Conservation (phyloP, 2,113 vertebrate genomes). For the Silurus asotus region DNA sequence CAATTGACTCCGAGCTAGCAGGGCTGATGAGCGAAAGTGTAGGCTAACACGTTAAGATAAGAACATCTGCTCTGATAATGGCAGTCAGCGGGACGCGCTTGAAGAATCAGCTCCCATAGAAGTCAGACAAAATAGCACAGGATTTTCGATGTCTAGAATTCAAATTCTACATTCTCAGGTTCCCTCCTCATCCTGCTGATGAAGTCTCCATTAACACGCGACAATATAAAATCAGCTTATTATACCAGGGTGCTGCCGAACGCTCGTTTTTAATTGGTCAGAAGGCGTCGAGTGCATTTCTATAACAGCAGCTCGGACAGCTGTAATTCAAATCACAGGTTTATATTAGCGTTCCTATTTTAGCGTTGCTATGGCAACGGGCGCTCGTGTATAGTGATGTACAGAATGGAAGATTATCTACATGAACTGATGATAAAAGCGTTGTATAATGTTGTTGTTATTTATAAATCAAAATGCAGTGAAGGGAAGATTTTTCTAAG, state of each 20-base stretch:
- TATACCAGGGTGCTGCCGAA: not conserved
- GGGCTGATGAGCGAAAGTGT: constrained; percentile 33
- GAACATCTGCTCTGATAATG: constrained; percentile 51
- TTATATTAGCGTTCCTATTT: not conserved
- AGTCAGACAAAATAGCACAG: constrained; percentile 28
- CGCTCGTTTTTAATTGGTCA: not conserved
- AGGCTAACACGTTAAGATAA: constrained; percentile 36
- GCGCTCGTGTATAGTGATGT: not conserved
- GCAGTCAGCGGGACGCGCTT: constrained; percentile 25
- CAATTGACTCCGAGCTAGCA: constrained; percentile 15
- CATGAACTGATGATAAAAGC: not conserved
- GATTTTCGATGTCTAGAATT: constrained; percentile 13
- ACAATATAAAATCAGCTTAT: not conserved
- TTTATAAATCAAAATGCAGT: not conserved
- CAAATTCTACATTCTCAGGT: not conserved
- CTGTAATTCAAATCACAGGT: not conserved
- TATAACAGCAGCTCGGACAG: not conserved
- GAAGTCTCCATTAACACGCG: not conserved
- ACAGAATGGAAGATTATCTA: not conserved
- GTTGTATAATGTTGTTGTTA: not conserved
- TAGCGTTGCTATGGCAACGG: not conserved
- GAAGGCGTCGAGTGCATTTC: not conserved
- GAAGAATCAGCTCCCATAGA: constrained; percentile 36
- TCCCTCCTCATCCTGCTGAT: not conserved
- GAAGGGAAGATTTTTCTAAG: not conserved